phyloP scores from a whole-genome alignment of 2,888 invertebrate species.

The Leucophenga maculata region DNA sequence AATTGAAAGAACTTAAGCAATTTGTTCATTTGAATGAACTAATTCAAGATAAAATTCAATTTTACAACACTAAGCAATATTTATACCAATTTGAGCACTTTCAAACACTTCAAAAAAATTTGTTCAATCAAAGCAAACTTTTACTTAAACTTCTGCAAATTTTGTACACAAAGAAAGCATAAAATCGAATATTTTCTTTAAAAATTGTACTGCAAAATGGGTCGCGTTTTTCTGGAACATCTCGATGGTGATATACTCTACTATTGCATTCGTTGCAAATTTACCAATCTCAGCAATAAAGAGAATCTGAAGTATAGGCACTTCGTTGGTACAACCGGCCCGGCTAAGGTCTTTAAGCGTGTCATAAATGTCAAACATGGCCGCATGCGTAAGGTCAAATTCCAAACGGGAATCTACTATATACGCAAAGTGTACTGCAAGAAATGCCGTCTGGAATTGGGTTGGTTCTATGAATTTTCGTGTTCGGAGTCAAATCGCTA shows the following conservation, averaged over 20 bases:
- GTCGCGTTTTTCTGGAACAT: neutral
- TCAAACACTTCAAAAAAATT: too few species aligned
- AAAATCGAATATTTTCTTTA: too few species aligned
- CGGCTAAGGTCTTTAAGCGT: neutral
- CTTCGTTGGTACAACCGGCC: neutral
- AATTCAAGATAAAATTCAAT: too few species aligned
- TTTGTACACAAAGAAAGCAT: too few species aligned
- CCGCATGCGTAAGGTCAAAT: neutral
- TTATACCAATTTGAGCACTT: too few species aligned
- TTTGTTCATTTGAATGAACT: too few species aligned
- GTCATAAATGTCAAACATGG: neutral
- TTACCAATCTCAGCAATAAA: conserved; percentile 3
- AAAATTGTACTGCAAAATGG: too few species aligned
- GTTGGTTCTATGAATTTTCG: conserved; percentile 7
- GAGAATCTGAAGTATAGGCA: neutral
- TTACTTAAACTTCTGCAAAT: too few species aligned
- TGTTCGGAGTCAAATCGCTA: neutral
- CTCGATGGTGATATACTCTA: neutral
- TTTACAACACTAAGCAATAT: too few species aligned
- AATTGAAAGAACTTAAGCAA: too few species aligned
- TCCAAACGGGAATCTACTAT: neutral
- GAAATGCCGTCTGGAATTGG: neutral
- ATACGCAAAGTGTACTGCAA: neutral
- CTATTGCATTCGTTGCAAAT: neutral
- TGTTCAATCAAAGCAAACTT: too few species aligned